Evolutionary conservation across 2,113 vertebrate species (phyloP).

Genomic region (Fulica atra): DNA sequence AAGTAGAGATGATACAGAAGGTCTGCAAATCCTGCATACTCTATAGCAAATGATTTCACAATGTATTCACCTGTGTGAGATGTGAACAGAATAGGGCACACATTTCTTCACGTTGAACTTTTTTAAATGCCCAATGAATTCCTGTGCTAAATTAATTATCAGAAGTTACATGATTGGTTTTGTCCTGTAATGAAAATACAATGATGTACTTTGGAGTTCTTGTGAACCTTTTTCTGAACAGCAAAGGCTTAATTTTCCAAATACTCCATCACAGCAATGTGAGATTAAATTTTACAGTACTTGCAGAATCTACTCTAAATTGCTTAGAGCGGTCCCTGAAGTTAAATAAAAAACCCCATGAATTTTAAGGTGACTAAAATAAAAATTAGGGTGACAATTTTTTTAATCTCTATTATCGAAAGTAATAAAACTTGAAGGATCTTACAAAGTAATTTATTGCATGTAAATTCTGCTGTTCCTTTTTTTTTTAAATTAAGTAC

Average conservation of each 20-base stretch:
- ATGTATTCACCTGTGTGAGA: neutral
- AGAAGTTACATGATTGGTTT: neutral
- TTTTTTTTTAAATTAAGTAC: neutral
- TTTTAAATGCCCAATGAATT: neutral
- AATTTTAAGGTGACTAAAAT: neutral
- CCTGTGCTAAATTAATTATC: neutral
- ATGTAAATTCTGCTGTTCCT: slow-evolving; percentile 14
- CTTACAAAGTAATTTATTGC: slow-evolving; percentile 54
- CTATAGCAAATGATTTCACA: neutral
- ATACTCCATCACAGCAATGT: neutral
- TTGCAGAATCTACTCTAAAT: neutral
- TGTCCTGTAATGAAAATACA: neutral
- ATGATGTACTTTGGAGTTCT: neutral
- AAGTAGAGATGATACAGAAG: neutral
- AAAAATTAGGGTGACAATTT: neutral
- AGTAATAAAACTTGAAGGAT: slow-evolving; percentile 54
- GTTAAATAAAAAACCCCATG: neutral
- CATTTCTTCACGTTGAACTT: neutral
- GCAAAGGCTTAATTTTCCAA: neutral
- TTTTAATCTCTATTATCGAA: neutral
- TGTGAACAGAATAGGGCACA: neutral
- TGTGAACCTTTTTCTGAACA: neutral
- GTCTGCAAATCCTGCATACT: neutral
- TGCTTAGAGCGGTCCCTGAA: neutral
- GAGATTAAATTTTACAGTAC: neutral